Percentiles rank a stretch among this genome's conserved stretches.
phyloP scores from a whole-genome alignment of 2,113 vertebrate genomes.

The Alethe castanea region DNA sequence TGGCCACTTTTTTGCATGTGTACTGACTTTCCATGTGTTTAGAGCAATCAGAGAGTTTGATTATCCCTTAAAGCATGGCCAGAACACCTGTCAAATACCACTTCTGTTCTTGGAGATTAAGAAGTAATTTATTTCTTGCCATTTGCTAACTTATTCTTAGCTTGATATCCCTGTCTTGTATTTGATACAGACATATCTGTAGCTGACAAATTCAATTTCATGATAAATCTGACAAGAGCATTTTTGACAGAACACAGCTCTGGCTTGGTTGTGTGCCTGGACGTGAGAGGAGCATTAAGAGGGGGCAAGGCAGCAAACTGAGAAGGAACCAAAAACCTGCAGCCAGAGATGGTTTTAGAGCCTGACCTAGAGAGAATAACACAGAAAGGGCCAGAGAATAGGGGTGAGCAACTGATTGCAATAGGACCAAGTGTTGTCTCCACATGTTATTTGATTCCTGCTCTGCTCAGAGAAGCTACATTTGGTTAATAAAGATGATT shows the following conservation, averaged over 20 bases:
- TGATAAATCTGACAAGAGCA: background rate
- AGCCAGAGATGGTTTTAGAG: background rate
- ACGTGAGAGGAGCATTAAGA: background rate
- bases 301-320: background rate
- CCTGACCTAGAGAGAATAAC: background rate
- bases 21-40: background rate
- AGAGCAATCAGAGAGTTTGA: background rate
- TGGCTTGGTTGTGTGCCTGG: background rate
- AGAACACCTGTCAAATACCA: background rate
- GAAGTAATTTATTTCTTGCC: background rate
- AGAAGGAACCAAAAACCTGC: background rate
- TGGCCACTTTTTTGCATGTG: background rate
- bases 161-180: background rate
- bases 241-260: background rate
- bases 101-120: background rate
- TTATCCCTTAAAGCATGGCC: background rate
- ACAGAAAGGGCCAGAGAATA: background rate
- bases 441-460: background rate
- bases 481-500: background rate
- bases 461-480: background rate
- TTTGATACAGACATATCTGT: background rate
- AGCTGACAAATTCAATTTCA: background rate
- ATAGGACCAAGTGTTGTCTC: background rate
- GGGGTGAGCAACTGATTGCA: background rate
- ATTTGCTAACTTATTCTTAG: background rate